A percentile compares a stretch with the other conserved stretches of the same genome.
phyloP scores from a whole-genome alignment of 2,113 vertebrate species.

The Pituophis catenifer region DNA sequence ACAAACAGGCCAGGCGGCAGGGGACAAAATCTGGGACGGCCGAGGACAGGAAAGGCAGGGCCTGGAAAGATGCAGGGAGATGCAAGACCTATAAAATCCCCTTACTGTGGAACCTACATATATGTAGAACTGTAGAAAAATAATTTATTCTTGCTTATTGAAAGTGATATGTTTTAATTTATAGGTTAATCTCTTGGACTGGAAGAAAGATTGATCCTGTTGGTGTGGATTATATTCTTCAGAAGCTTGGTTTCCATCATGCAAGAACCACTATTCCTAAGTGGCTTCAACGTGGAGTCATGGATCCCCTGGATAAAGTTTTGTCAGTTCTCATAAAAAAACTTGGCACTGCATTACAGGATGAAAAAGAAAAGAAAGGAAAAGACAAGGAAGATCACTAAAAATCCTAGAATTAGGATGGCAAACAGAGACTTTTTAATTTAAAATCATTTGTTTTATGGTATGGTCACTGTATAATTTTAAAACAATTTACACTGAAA shows the following conservation, averaged over 20 bases:
- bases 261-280: constrained; percentile 98
- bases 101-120: neutral
- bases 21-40: neutral
- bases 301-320: constrained; percentile 98
- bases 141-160: neutral
- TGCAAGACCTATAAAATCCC: neutral
- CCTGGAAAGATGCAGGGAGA: neutral
- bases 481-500: constrained; percentile 64
- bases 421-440: constrained; percentile 36
- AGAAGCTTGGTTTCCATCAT: constrained; percentile 98
- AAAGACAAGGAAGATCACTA: constrained; percentile 93
- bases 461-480: constrained; percentile 65
- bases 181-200: constrained; percentile 97
- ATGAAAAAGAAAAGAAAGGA: constrained; percentile 94
- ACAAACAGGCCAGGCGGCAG: neutral
- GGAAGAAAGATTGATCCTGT: constrained; percentile 97
- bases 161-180: constrained; percentile 22
- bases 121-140: neutral
- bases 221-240: constrained; percentile 97
- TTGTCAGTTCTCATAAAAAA: constrained; percentile 96
- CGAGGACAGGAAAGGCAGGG: neutral
- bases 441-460: constrained; percentile 61
- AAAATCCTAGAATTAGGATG: constrained; percentile 42
- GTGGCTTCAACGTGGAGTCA: constrained; percentile 98
- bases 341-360: constrained; percentile 91